These are phyloP conservation scores for Darevskia nairensis DNA, from an alignment of 2,797 vertebrate genomes.

Conservation along the genomic window DNA sequence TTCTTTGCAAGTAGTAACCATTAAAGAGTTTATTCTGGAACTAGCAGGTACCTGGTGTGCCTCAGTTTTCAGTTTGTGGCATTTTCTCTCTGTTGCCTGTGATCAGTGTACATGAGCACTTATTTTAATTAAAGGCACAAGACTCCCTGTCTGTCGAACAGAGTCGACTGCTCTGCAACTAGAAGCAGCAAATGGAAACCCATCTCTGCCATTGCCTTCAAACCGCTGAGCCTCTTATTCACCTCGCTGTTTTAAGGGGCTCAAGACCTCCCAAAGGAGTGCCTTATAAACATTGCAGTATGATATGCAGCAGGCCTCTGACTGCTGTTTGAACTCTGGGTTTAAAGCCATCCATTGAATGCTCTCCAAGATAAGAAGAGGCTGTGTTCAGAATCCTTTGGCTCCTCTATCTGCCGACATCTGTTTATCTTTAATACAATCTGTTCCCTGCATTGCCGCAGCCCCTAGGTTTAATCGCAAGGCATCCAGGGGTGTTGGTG, in stretches of 20 bases:
- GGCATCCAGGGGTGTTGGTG: neutral
- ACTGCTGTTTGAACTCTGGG: constrained; percentile 19
- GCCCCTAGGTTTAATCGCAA: constrained; percentile 37
- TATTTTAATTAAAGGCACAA: too few relatives aligned
- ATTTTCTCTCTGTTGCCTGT: too few relatives aligned
- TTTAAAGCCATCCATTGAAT: constrained; percentile 29
- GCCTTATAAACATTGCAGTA: constrained; percentile 48
- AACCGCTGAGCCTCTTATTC: neutral
- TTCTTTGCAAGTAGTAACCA: too few relatives aligned
- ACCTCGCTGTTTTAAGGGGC: neutral
- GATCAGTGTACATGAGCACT: too few relatives aligned
- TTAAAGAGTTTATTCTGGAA: too few relatives aligned
- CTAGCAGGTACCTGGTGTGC: too few relatives aligned
- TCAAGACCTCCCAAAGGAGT: constrained; percentile 17
- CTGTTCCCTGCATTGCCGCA: neutral
- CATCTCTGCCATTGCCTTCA: constrained; percentile 24
- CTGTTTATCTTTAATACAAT: constrained; percentile 54
- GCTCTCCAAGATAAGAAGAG: constrained; percentile 46
- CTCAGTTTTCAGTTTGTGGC: too few relatives aligned
- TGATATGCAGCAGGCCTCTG: constrained; percentile 16
- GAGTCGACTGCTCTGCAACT: neutral
- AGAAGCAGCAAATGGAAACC: neutral
- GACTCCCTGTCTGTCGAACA: too few relatives aligned
- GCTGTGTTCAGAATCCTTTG: neutral
- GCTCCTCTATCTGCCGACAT: constrained; percentile 51